These are phyloP conservation scores for Sanderia malayensis DNA, from an alignment of 30 jellyfish, hydroid and myxozoan genomes.

Conservation along the genomic window DNA sequence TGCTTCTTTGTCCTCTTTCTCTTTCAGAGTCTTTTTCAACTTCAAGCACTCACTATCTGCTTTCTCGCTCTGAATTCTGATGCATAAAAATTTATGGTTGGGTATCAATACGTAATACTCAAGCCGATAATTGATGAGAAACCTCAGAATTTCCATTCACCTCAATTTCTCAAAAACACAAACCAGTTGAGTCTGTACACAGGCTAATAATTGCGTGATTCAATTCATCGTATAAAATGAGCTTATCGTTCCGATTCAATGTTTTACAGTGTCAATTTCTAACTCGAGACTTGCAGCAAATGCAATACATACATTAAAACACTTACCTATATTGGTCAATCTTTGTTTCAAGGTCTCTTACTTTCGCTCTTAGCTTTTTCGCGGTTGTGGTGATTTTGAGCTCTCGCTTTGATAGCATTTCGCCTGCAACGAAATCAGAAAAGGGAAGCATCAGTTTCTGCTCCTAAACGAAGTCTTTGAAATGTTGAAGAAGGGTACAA, in stretches of 20 bases:
- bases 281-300: too few species aligned
- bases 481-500: too few species aligned
- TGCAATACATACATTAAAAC: neutral
- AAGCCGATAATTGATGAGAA: neutral
- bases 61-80: slow-evolving; percentile 42
- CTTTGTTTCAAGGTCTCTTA: slow-evolving; percentile 42
- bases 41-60: slow-evolving; percentile 34
- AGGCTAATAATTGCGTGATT: neutral
- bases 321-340: slow-evolving; percentile 45
- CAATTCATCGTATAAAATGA: too few species aligned
- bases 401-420: slow-evolving; percentile 79
- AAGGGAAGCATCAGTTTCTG: too few species aligned
- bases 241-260: too few species aligned
- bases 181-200: neutral
- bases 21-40: slow-evolving; percentile 47
- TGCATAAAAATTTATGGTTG: neutral
- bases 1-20: slow-evolving; percentile 41
- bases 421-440: slow-evolving; percentile 69
- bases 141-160: too few species aligned
- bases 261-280: too few species aligned
- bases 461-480: too few species aligned
- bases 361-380: slow-evolving; percentile 56
- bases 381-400: slow-evolving; percentile 55
- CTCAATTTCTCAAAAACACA: too few species aligned
- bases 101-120: neutral